Evolutionary conservation across 1,140 invertebrate genomes (phyloP).

Genomic region (Colletes gigas): DNA sequence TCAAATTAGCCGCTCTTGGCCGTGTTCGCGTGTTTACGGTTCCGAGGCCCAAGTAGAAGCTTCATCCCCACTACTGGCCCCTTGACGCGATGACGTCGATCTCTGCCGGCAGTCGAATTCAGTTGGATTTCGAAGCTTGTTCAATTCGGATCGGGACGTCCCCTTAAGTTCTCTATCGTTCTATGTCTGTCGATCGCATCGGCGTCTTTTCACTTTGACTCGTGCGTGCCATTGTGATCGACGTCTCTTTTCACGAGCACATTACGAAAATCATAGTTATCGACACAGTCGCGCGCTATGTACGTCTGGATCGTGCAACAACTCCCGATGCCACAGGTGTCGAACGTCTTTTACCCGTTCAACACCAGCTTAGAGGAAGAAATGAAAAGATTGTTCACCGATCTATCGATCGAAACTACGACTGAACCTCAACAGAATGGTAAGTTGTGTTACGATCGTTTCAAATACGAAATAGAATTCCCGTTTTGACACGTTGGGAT

Average conservation of each 20-base stretch:
- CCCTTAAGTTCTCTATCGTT: not conserved
- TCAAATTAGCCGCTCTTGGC: not conserved
- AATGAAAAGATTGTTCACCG: conserved; percentile 66
- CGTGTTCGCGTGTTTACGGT: not conserved
- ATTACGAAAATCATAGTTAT: not conserved
- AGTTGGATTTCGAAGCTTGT: conserved; percentile 37
- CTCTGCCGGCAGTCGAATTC: conserved; percentile 32
- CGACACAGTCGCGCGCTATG: conserved; percentile 26
- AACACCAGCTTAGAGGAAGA: conserved; percentile 73
- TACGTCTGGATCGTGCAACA: conserved; percentile 33
- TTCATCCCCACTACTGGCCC: conserved; percentile 33
- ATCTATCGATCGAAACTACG: conserved; percentile 40
- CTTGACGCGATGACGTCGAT: conserved; percentile 9
- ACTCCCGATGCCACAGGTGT: conserved; percentile 50
- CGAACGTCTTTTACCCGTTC: conserved; percentile 66
- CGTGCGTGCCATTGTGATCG: not conserved
- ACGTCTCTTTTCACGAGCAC: too few species aligned
- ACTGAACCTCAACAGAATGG: not conserved
- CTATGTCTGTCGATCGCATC: not conserved
- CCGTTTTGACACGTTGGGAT: too few species aligned
- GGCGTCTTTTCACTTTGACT: not conserved
- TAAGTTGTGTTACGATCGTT: conserved; percentile 12
- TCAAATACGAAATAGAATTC: not conserved
- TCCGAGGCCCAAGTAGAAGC: conserved; percentile 9
- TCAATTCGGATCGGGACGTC: not conserved